Base-by-base conservation (phyloP, 2,797 vertebrate genomes). In the Malacoraja senta region DNA sequence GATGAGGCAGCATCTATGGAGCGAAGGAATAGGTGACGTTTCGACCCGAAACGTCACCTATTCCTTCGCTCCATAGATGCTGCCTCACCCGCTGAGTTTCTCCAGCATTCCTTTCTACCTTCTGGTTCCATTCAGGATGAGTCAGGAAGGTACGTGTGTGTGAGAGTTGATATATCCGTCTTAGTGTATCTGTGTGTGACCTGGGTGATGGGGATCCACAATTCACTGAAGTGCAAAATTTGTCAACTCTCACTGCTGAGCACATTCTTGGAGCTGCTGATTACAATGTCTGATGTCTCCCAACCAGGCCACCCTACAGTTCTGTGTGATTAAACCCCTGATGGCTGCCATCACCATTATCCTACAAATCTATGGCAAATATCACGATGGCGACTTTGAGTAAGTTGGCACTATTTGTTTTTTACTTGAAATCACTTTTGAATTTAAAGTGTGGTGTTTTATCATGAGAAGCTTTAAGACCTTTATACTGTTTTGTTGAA, bases 361-460 rank as follows among this genome's bases (percentile, higher is more conserved):
- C 96, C 96, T 99, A 93, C 99, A 99, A 96, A 98, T 97, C 0
- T 98, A 98, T 0, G 98, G 98, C 95, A 99, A 97, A 97, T 99
- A 99, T 95, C 97, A 98, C 0, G 99, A 99, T 0, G 98, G 98
- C 93, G 98, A 99, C 95, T 99, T 99, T 96, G 99, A 98, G 99
- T 99, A 95, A 98, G 98, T 93, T 63, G n/a, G 17, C 58, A 35
- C 35, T 80, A 24, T 24, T 24, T 90, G n/a, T 78, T 78, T 74
- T 77, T 72, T 19, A 38, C 1, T 15, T n/a, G 17, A 84, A 35
- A 38, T 92, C 35, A 74, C 26, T n/a, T 77, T 19, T 21, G 53
- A 53, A 26, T 29, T 32, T 93, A 44, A 15, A 21, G 15, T 68
- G n/a, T 68, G n/a, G 17, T 63, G 19, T 84, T 68, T 80, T 35